Conservation (phyloP, 2,888 invertebrate species). For the Tigriopus californicus region DNA sequence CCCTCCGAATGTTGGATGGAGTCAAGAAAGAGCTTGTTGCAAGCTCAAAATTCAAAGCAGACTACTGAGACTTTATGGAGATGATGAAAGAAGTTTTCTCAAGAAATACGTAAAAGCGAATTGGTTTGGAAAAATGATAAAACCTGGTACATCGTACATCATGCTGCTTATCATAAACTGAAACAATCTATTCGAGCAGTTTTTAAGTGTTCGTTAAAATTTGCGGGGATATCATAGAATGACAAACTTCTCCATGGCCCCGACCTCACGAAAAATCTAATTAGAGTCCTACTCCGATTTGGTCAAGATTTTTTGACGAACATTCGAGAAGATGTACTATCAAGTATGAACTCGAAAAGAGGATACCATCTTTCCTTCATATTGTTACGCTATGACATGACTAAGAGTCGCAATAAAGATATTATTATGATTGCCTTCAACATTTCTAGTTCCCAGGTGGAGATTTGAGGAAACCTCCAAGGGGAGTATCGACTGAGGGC, state of each 20-base stretch:
- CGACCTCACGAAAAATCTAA: background rate
- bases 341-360: background rate
- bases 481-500: background rate
- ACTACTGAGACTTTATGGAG: slow-evolving; percentile 8
- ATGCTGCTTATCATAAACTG: background rate
- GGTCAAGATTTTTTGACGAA: background rate
- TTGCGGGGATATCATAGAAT: background rate
- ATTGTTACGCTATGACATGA: too few relatives aligned
- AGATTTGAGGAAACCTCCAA: background rate
- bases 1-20: too few relatives aligned
- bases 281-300: background rate
- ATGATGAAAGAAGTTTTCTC: background rate
- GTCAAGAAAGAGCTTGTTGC: too few relatives aligned
- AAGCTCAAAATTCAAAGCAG: background rate
- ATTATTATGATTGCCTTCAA: background rate
- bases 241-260: background rate
- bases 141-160: background rate
- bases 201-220: background rate
- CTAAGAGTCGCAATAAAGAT: too few relatives aligned
- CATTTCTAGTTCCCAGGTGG: background rate
- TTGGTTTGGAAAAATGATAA: background rate
- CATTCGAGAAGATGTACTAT: background rate
- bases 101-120: slow-evolving; percentile 2
- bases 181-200: background rate
- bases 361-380: too few relatives aligned